Evolutionary conservation across 2,888 invertebrate species (phyloP).

Genomic region (Synanthedon myopaeformis): DNA sequence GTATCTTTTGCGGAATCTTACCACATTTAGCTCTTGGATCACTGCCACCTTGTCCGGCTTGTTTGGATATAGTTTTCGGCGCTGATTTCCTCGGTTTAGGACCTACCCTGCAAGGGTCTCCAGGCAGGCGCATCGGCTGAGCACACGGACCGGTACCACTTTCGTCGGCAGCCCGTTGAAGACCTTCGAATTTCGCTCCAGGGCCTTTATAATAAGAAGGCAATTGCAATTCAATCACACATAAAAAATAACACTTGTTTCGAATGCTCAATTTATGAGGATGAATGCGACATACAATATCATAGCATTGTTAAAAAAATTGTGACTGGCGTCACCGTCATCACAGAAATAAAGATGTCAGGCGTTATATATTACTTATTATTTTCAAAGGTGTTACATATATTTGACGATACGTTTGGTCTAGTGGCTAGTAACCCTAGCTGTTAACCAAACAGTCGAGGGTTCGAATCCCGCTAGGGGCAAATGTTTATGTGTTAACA

Average conservation of each 20-base stretch:
- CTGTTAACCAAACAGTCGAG: too few relatives aligned
- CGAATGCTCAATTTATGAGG: background rate
- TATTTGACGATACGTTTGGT: too few relatives aligned
- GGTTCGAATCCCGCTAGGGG: too few relatives aligned
- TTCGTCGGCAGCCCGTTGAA: constrained; percentile 67
- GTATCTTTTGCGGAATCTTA: constrained; percentile 11
- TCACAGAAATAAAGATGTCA: too few relatives aligned
- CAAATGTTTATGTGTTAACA: too few relatives aligned
- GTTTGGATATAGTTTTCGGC: constrained; percentile 48
- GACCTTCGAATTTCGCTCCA: constrained; percentile 68
- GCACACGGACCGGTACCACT: constrained; percentile 66
- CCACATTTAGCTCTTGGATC: constrained; percentile 53
- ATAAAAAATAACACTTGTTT: too few relatives aligned
- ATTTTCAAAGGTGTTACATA: too few relatives aligned
- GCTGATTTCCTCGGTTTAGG: constrained; percentile 43
- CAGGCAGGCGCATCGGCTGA: constrained; percentile 68
- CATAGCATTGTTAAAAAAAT: too few relatives aligned
- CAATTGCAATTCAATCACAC: too few relatives aligned
- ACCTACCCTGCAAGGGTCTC: constrained; percentile 69
- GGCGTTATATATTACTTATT: too few relatives aligned
- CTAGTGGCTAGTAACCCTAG: too few relatives aligned
- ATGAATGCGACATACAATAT: background rate
- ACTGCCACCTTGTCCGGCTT: constrained; percentile 22
- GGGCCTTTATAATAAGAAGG: constrained; percentile 34
- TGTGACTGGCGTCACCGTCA: too few relatives aligned